These are phyloP conservation scores for Conus ventricosus DNA, from an alignment of 1,140 invertebrate species.

Conservation along the genomic window DNA sequence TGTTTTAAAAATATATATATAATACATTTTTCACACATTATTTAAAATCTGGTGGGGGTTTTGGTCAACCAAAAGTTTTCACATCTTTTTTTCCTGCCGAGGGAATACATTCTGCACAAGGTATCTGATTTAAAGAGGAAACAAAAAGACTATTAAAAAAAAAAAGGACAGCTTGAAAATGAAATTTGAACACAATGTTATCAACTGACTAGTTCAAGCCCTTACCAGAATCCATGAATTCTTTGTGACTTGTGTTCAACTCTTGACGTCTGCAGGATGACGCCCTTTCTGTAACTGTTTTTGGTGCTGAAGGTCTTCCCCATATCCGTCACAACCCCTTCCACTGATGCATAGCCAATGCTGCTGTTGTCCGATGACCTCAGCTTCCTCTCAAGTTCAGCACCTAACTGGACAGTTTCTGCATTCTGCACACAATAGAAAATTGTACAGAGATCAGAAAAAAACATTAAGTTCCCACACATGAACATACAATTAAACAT, in stretches of 20 bases:
- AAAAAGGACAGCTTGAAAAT: too few relatives aligned
- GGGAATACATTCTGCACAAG: too few relatives aligned
- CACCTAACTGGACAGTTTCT: conserved; percentile 44
- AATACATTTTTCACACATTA: too few relatives aligned
- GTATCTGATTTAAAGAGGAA: too few relatives aligned
- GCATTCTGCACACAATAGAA: conserved; percentile 44
- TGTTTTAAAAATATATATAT: too few relatives aligned
- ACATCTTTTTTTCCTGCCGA: too few relatives aligned
- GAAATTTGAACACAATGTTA: too few relatives aligned
- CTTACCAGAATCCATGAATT: conserved; percentile 64
- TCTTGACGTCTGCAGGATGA: conserved; percentile 56
- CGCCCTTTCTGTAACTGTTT: conserved; percentile 52
- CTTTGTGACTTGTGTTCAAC: conserved; percentile 67
- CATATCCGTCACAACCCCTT: conserved; percentile 55
- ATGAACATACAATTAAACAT: conserved; percentile 16
- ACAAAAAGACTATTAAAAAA: too few relatives aligned
- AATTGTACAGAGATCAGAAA: not conserved
- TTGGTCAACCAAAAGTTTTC: too few relatives aligned
- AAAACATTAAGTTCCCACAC: not conserved
- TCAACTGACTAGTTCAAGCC: too few relatives aligned
- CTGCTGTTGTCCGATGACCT: conserved; percentile 38
- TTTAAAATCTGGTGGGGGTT: too few relatives aligned
- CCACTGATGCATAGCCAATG: conserved; percentile 64
- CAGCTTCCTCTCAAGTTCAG: conserved; percentile 52
- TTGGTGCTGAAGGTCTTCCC: conserved; percentile 42